A percentile compares a stretch with the other conserved stretches of the same genome.
Evolutionary conservation across 2,113 vertebrate species (phyloP).

Genomic region (Trichechus manatus): DNA sequence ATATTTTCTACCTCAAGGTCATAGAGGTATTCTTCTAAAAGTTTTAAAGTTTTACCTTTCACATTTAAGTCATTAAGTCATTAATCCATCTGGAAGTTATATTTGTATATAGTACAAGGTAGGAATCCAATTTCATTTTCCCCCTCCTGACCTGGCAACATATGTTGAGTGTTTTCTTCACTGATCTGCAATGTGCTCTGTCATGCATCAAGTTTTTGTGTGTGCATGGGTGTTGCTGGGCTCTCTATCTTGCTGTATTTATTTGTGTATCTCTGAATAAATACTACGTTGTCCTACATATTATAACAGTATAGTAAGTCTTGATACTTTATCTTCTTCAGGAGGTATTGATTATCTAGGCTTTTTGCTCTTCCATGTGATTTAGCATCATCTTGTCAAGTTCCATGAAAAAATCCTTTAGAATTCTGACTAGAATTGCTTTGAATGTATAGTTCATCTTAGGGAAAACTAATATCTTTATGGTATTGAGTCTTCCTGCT

Average conservation of each 20-base stretch:
- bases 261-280: not conserved
- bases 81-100: not conserved
- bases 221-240: not conserved
- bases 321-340: not conserved
- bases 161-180: not conserved
- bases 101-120: not conserved
- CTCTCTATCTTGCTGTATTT: not conserved
- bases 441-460: not conserved
- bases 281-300: not conserved
- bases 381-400: not conserved
- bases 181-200: not conserved
- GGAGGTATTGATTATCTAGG: not conserved
- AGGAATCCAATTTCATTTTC: not conserved
- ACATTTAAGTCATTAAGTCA: not conserved
- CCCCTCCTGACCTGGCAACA: not conserved
- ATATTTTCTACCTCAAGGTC: not conserved
- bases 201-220: not conserved
- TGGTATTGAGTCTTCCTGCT: not conserved
- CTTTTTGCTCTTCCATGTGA: not conserved
- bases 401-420: not conserved
- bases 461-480: not conserved
- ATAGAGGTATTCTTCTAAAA: not conserved
- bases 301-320: not conserved
- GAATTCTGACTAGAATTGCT: not conserved
- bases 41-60: not conserved